These are phyloP conservation scores for Blomia tropicalis DNA, from an alignment of 2,888 invertebrate genomes.

Conservation along the genomic window DNA sequence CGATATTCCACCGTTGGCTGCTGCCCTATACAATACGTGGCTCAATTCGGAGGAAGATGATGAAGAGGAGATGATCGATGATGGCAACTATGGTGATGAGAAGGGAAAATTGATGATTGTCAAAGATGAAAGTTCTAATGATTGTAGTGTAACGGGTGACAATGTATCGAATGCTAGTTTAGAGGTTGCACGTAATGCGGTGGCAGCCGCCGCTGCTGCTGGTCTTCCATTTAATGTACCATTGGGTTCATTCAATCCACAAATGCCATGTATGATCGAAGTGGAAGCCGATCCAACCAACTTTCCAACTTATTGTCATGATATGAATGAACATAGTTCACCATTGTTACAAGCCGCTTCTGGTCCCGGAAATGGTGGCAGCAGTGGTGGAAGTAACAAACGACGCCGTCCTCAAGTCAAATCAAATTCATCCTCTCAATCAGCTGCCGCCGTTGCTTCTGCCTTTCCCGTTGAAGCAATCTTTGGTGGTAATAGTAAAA, in stretches of 20 bases:
- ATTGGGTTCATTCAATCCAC: neutral
- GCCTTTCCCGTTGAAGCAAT: neutral
- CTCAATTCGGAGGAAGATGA: slow-evolving; percentile 9
- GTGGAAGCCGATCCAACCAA: slow-evolving; percentile 24
- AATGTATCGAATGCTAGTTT: slow-evolving; percentile 3
- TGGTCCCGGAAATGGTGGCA: neutral
- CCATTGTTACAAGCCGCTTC: neutral
- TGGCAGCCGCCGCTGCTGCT: neutral
- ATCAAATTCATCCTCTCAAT: too few relatives aligned
- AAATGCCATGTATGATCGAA: slow-evolving; percentile 22
- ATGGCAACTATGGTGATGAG: neutral
- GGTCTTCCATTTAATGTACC: neutral
- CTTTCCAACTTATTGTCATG: slow-evolving; percentile 17
- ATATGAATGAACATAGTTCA: neutral
- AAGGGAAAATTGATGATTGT: neutral
- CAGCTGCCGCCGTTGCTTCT: too few relatives aligned
- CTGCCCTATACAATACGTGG: neutral
- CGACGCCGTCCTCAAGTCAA: neutral
- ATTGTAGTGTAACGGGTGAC: slow-evolving; percentile 2
- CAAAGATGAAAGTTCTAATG: slow-evolving; percentile 16
- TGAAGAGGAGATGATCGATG: neutral
- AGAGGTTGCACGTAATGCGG: neutral
- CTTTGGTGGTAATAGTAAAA: neutral
- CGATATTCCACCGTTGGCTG: neutral
- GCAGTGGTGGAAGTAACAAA: neutral